Evolutionary conservation across 2,113 vertebrate species (phyloP), one percentile per base, ranked within the genome.

Genomic region (Egretta garzetta): DNA sequence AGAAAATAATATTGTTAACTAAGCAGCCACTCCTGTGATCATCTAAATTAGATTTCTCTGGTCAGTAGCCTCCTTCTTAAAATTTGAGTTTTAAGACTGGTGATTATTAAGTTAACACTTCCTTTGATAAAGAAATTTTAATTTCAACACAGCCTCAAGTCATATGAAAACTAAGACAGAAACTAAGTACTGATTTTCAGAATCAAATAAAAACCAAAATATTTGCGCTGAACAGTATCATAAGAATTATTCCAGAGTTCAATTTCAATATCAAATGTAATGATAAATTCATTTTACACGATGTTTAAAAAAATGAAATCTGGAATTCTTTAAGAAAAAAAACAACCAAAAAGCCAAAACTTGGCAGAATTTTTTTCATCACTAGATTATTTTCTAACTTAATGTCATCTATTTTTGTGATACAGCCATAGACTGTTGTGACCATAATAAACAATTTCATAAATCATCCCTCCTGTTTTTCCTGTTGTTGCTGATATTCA

Each of bases 341-440:
- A 1, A 23, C 92, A 93, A 58, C 22, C 24, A 47, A 89, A 53
- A 92, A 87, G 91, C 56, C 56, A 71, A 94, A 72, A 79, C 58
- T 84, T 93, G 94, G 53, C 27, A 95, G 64, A 81, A 45, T 23
- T 67, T 72, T 67, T 98, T 96, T 96, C 67, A 95, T 77, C 32
- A 64, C 13, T 58, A 35, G 37, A 35, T 23, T 74, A 8, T 33
- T 17, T 89, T 91, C 80, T 52, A 45, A 77, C 62, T 58, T 90
- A 74, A 90, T 33, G 20, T 66, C 13, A 79, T 59, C 20, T 47
- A 1, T 55, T 77, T 96, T 55, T 70, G 80, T 55, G 52, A 43
- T 33, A 92, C 3, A 92, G 15, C 47, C 24, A 67, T 17, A 90
- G 47, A 67, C 32, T 77, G 23, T 45, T 81, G 56, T 84, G 68